These are phyloP conservation scores for Phoxinus phoxinus DNA, from an alignment of 2,113 vertebrate genomes.

Conservation along the genomic window DNA sequence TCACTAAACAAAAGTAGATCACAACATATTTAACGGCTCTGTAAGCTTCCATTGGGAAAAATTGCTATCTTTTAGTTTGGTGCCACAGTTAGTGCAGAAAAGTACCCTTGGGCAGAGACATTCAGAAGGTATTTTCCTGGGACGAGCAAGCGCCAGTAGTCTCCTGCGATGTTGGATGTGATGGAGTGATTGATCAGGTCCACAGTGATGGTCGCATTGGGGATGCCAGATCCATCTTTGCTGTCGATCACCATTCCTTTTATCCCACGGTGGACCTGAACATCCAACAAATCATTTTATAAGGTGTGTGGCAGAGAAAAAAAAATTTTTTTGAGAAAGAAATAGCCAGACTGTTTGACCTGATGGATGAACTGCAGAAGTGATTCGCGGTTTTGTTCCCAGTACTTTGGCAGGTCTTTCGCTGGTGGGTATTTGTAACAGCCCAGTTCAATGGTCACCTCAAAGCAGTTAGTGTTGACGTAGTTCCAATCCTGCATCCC, in stretches of 20 bases:
- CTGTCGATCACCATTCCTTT: conserved; percentile 90
- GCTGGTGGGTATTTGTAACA: conserved; percentile 91
- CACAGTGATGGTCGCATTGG: conserved; percentile 91
- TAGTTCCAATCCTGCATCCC: conserved; percentile 99
- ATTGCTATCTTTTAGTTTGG: not conserved
- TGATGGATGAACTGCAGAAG: conserved; percentile 93
- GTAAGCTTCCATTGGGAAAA: not conserved
- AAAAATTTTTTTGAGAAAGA: not conserved
- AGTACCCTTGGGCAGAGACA: conserved; percentile 87
- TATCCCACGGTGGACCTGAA: conserved; percentile 88
- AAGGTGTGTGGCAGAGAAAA: not conserved
- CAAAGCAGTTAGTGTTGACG: conserved; percentile 96
- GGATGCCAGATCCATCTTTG: conserved; percentile 82
- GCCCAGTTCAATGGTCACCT: conserved; percentile 95
- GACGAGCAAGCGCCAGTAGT: conserved; percentile 94
- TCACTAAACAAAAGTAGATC: not conserved
- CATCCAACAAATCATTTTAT: not conserved
- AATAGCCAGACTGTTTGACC: conserved; percentile 70
- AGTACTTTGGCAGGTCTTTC: conserved; percentile 85
- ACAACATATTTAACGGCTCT: not conserved
- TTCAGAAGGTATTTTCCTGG: conserved; percentile 86
- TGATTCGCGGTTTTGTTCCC: conserved; percentile 87
- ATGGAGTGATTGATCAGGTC: conserved; percentile 83
- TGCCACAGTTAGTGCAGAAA: not conserved
- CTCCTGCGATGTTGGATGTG: conserved; percentile 85